Percentiles rank a stretch among this genome's conserved stretches.
Evolutionary conservation across 2,797 vertebrate species (phyloP).

Genomic region (Hippoglossus hippoglossus): DNA sequence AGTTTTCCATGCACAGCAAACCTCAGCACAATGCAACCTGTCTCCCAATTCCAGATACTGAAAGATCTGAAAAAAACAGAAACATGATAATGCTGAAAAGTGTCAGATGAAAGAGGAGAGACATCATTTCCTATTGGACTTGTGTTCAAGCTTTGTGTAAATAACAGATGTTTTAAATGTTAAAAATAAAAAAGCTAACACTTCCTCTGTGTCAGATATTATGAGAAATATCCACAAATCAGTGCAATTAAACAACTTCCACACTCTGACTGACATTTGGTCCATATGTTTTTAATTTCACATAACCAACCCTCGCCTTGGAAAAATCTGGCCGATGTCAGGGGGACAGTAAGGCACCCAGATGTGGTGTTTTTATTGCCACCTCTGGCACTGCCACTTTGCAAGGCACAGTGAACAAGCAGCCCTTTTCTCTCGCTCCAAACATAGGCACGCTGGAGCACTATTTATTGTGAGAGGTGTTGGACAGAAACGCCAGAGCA

Average conservation of each 20-base stretch:
- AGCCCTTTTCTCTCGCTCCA: slow-evolving; percentile 51
- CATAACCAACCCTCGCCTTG: background rate
- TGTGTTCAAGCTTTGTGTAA: too few relatives aligned
- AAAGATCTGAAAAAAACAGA: slow-evolving; percentile 72
- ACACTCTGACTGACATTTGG: background rate
- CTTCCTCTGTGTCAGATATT: background rate
- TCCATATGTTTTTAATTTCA: background rate
- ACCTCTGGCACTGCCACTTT: slow-evolving; percentile 14
- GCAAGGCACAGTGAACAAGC: slow-evolving; percentile 21
- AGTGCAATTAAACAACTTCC: slow-evolving; percentile 4
- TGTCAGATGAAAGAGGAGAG: too few relatives aligned
- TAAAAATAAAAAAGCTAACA: background rate
- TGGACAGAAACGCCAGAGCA: slow-evolving; percentile 50
- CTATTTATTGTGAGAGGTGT: slow-evolving; percentile 43
- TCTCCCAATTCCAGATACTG: slow-evolving; percentile 73
- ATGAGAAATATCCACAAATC: background rate
- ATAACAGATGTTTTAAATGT: too few relatives aligned
- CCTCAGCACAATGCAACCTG: slow-evolving; percentile 74
- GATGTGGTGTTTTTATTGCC: background rate
- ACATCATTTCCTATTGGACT: background rate
- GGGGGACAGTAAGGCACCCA: background rate
- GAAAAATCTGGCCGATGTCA: slow-evolving; percentile 6
- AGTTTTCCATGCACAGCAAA: slow-evolving; percentile 77
- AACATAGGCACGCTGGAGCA: slow-evolving; percentile 66
- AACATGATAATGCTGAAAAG: background rate